phyloP scores from a whole-genome alignment of 2,888 invertebrate genomes.

The Drosophila merina region DNA sequence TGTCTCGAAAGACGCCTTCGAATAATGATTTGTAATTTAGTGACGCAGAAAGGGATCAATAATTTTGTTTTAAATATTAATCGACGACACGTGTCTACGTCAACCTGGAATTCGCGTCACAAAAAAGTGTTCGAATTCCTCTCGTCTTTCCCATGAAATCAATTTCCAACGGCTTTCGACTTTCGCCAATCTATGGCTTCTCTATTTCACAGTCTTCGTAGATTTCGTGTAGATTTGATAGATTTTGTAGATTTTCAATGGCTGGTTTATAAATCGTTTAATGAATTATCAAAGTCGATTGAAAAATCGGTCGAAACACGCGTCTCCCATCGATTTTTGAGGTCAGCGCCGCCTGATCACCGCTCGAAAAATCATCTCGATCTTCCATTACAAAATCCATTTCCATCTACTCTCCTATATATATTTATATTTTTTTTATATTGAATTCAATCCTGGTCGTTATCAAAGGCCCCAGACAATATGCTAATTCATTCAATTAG shows the following conservation, averaged over 20 bases:
- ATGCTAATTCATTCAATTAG: conserved; percentile 76
- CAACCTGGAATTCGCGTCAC: conserved; percentile 11
- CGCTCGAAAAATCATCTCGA: conserved; percentile 2
- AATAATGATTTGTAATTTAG: background rate
- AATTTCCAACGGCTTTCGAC: conserved; percentile 33
- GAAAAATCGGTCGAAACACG: conserved; percentile 11
- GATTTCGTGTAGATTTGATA: background rate
- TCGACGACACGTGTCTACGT: conserved; percentile 27
- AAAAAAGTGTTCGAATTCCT: conserved; percentile 7
- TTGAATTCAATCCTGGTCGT: conserved; percentile 34
- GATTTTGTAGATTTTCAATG: too few species aligned
- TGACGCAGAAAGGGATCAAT: background rate
- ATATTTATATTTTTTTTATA: background rate
- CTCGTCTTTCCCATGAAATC: conserved; percentile 44
- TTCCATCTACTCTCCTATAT: background rate
- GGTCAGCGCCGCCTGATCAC: conserved; percentile 36
- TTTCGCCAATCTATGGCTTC: conserved; percentile 28
- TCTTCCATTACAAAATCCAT: conserved; percentile 5
- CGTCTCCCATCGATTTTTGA: conserved; percentile 24
- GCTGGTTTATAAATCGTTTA: conserved; percentile 4
- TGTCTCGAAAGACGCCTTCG: background rate
- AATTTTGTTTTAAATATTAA: conserved; percentile 8
- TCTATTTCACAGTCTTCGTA: background rate
- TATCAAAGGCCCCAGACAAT: conserved; percentile 38
- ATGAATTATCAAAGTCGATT: conserved; percentile 25